Conservation (phyloP, 2,797 vertebrate species). For the Clarias platycephalus region DNA sequence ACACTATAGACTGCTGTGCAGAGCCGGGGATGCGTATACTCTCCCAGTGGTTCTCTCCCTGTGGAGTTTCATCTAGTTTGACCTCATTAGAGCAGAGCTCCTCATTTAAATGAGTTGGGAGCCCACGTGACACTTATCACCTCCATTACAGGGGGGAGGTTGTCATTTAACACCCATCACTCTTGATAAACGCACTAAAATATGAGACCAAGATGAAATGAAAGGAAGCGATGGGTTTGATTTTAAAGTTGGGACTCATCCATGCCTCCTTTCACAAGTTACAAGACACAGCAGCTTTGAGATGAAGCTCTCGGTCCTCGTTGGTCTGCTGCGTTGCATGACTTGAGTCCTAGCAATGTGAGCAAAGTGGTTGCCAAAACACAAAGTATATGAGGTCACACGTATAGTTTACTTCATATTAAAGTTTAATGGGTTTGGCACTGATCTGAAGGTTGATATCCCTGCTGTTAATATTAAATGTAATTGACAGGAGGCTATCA, state of each 20-base stretch:
- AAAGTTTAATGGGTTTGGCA: constrained; percentile 36
- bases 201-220: background rate
- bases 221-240: background rate
- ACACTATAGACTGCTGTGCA: constrained; percentile 28
- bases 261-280: background rate
- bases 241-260: background rate
- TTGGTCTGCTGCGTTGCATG: background rate
- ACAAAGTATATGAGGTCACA: constrained; percentile 2
- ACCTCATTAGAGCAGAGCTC: constrained; percentile 44
- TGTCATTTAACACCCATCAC: constrained; percentile 32
- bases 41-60: constrained; percentile 29
- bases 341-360: background rate
- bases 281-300: constrained; percentile 1
- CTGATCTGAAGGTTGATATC: constrained; percentile 29
- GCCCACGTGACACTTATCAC: constrained; percentile 19
- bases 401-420: constrained; percentile 29
- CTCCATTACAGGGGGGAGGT: constrained; percentile 17
- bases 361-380: constrained; percentile 5
- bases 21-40: constrained; percentile 9
- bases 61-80: constrained; percentile 23
- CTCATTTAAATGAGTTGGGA: constrained; percentile 24
- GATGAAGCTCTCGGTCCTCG: background rate
- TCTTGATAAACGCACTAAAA: constrained; percentile 15
- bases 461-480: constrained; percentile 45
- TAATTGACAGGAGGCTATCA: background rate